Evolutionary conservation across 2,113 vertebrate genomes (phyloP).

Genomic region (Phylloscopus whistleri): DNA sequence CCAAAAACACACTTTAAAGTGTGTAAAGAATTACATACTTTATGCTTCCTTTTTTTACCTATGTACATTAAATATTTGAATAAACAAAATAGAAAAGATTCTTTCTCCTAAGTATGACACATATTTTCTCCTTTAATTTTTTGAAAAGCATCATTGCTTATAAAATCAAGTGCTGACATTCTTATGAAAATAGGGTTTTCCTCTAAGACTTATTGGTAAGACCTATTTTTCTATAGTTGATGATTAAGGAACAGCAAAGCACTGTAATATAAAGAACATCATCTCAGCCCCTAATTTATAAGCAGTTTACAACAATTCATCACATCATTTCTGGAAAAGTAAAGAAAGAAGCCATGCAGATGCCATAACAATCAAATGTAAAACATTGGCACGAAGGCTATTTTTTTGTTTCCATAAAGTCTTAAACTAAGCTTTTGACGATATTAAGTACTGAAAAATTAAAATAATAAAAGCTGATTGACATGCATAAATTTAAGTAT

Average conservation of each 20-base stretch:
- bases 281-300: neutral
- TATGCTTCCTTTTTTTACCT: neutral
- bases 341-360: neutral
- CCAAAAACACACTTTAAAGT: neutral
- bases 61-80: neutral
- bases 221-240: neutral
- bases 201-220: neutral
- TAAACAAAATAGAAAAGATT: neutral
- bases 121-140: neutral
- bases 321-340: neutral
- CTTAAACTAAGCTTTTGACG: neutral
- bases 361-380: neutral
- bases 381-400: neutral
- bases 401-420: neutral
- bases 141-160: neutral
- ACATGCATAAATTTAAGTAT: neutral
- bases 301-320: neutral
- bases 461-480: neutral
- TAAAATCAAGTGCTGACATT: neutral
- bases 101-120: neutral
- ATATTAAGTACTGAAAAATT: neutral
- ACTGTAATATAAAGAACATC: neutral
- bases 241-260: neutral
- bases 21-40: neutral
- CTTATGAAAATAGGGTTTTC: neutral